Conservation (phyloP, 1,140 invertebrate genomes). For the Neodiprion virginianus region DNA sequence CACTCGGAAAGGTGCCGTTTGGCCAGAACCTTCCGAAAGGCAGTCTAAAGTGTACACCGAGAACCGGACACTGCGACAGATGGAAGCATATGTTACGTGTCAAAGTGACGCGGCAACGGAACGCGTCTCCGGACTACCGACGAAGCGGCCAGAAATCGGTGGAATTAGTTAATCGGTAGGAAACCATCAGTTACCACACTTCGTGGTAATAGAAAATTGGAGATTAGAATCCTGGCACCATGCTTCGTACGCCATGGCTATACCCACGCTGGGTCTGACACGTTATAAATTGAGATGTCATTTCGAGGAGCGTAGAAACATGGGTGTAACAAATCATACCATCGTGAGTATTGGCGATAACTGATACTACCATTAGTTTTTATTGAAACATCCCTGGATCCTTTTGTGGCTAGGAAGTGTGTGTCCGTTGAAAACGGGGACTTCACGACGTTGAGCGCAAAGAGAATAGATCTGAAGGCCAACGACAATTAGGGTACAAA, state of each 20-base stretch:
- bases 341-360: background rate
- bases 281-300: constrained; percentile 9
- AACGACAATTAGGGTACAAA: background rate
- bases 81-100: background rate
- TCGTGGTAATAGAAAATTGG: background rate
- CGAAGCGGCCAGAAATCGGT: background rate
- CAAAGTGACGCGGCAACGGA: background rate
- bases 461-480: background rate
- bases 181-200: background rate
- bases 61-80: background rate
- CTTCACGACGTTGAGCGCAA: background rate
- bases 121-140: background rate
- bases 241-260: background rate
- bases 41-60: background rate
- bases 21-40: constrained; percentile 1
- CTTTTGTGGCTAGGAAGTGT: background rate
- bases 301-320: background rate
- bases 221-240: background rate
- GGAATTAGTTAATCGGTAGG: background rate
- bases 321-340: constrained; percentile 5
- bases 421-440: background rate
- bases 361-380: constrained; percentile 1
- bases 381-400: constrained; percentile 10
- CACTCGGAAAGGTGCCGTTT: constrained; percentile 17
- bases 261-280: background rate